Conservation (phyloP, 2,888 invertebrate genomes). For the Lasioglossum calceatum region DNA sequence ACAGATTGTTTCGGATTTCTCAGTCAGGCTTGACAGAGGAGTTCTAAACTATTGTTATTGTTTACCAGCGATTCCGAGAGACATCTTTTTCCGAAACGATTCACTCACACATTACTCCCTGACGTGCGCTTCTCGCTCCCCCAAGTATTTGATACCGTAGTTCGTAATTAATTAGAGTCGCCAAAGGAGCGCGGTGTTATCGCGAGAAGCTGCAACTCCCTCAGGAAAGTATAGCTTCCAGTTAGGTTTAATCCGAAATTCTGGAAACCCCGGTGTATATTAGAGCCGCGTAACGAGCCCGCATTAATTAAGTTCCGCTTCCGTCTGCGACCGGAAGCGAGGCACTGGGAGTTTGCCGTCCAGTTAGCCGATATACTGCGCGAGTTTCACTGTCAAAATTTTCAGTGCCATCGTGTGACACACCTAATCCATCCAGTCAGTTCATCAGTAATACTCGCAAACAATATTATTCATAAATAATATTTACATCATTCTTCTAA, state of each 20-base stretch:
- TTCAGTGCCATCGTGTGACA: neutral
- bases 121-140: neutral
- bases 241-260: conserved; percentile 58
- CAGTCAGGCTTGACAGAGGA: neutral
- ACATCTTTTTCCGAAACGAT: neutral
- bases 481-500: too few relatives aligned
- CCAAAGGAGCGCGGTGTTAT: conserved; percentile 44
- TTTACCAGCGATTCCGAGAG: neutral
- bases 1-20: neutral
- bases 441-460: too few relatives aligned
- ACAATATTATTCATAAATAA: too few relatives aligned
- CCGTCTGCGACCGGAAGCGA: conserved; percentile 58
- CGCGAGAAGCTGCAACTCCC: conserved; percentile 40
- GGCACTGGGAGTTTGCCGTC: conserved; percentile 55
- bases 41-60: neutral
- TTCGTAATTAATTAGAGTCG: conserved; percentile 46
- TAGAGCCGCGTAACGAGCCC: conserved; percentile 62
- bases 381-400: conserved; percentile 42
- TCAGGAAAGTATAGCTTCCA: conserved; percentile 52
- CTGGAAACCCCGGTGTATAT: conserved; percentile 53
- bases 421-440: neutral
- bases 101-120: neutral
- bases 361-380: conserved; percentile 50
- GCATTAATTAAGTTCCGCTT: conserved; percentile 76
- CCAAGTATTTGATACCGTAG: conserved; percentile 18